A percentile compares a stretch with the other conserved stretches of the same genome.
Conservation (phyloP, 2,113 vertebrate genomes). For the Osmerus eperlanus region DNA sequence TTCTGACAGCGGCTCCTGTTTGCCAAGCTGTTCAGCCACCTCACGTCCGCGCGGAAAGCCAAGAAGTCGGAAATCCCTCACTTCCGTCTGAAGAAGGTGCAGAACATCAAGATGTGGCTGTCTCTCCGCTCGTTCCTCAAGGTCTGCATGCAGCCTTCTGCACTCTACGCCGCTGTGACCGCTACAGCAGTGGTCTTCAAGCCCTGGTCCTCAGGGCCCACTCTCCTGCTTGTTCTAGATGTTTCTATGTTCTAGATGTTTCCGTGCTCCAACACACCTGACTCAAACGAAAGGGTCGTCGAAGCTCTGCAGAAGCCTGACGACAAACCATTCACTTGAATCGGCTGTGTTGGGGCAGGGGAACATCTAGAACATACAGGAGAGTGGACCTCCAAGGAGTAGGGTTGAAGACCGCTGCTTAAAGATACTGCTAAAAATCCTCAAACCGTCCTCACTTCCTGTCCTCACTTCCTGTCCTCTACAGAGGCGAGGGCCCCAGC, state of each 20-base stretch:
- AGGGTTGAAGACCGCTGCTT: too few species aligned
- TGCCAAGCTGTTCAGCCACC: conserved; percentile 95
- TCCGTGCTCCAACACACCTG: background rate
- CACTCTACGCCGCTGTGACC: too few species aligned
- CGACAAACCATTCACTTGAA: too few species aligned
- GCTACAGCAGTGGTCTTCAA: too few species aligned
- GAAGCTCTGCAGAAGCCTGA: too few species aligned
- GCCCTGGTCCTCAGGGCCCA: too few species aligned
- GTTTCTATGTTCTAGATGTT: background rate
- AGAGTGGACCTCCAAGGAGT: too few species aligned
- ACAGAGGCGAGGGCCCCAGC: conserved; percentile 93
- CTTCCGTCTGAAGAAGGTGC: conserved; percentile 96
- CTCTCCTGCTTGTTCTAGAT: background rate
- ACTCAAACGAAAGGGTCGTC: too few species aligned
- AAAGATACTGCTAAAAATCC: too few species aligned
- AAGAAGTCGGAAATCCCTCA: conserved; percentile 97
- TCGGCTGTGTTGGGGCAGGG: too few species aligned
- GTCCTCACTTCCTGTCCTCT: background rate
- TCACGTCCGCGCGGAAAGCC: conserved; percentile 96
- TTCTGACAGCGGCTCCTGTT: conserved; percentile 87
- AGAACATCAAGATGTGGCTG: conserved; percentile 99
- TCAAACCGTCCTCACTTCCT: background rate
- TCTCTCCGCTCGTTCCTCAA: conserved; percentile 94
- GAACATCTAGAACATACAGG: too few species aligned
- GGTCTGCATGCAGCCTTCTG: conserved; percentile 63